phyloP scores from a whole-genome alignment of 2,888 invertebrate species.

The Carpatolechia fugitivella region DNA sequence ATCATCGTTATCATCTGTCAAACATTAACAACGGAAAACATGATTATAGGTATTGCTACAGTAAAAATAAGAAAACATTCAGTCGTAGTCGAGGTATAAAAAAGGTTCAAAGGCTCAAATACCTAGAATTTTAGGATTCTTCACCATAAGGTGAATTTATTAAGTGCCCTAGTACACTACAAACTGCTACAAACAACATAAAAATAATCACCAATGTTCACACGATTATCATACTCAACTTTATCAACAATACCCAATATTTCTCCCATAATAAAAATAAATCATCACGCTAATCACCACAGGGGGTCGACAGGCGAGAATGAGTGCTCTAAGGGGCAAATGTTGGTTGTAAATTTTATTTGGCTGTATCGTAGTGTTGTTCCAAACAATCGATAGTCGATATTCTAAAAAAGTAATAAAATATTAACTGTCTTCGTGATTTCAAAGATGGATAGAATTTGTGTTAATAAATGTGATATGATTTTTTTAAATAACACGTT shows the following conservation, averaged over 20 bases:
- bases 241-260: neutral
- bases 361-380: neutral
- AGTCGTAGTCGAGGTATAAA: too few species aligned
- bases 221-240: neutral
- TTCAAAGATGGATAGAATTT: too few species aligned
- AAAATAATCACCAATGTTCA: neutral
- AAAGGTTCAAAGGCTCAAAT: too few species aligned
- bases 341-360: neutral
- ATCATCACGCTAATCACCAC: neutral
- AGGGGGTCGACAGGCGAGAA: neutral
- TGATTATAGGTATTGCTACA: too few species aligned
- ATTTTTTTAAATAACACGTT: too few species aligned
- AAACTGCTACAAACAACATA: neutral
- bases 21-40: too few species aligned
- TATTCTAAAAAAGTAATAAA: neutral
- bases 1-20: too few species aligned
- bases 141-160: too few species aligned
- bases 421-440: neutral
- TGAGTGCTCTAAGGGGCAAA: neutral
- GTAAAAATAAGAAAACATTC: too few species aligned
- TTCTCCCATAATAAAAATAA: neutral
- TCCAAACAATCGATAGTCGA: neutral
- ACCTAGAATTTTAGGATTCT: too few species aligned
- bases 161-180: too few species aligned
- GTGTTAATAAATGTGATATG: too few species aligned